Evolutionary conservation across 2,888 invertebrate species (phyloP).

Genomic region (Myopa tessellatipennis): DNA sequence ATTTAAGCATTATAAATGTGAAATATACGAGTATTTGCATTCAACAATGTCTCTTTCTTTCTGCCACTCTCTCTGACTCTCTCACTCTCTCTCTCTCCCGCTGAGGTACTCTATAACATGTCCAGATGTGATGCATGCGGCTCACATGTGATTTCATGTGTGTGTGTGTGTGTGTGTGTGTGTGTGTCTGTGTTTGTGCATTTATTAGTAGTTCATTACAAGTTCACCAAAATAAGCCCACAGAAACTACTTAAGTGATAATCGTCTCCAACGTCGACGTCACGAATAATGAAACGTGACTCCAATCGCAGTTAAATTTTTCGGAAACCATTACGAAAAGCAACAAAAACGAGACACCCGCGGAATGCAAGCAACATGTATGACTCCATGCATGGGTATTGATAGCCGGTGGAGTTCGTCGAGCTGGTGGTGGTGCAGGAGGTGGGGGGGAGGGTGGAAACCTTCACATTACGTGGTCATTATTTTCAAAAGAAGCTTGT

Average conservation of each 20-base stretch:
- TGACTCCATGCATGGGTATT: neutral
- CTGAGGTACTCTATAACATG: neutral
- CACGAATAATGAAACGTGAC: slow-evolving; percentile 64
- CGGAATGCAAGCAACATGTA: neutral
- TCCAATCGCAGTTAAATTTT: slow-evolving; percentile 62
- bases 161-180: no score
- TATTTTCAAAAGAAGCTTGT: slow-evolving; percentile 5
- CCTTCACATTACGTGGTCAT: slow-evolving; percentile 1
- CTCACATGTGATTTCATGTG: no score
- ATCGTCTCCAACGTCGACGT: slow-evolving; percentile 58
- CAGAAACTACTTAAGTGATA: slow-evolving; percentile 10
- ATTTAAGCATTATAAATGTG: no score
- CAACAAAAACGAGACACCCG: slow-evolving; percentile 10
- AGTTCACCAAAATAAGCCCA: neutral
- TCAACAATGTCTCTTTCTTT: neutral
- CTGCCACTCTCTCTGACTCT: neutral
- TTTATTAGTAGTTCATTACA: neutral
- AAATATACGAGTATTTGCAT: no score
- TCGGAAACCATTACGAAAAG: slow-evolving; percentile 12
- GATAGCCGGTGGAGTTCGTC: no score
- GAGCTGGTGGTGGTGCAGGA: neutral
- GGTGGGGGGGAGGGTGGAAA: neutral
- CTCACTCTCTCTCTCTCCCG: neutral
- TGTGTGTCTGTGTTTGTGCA: no score
- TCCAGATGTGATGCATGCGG: no score